phyloP scores from a whole-genome alignment of 2,888 invertebrate species.

The Actias luna region DNA sequence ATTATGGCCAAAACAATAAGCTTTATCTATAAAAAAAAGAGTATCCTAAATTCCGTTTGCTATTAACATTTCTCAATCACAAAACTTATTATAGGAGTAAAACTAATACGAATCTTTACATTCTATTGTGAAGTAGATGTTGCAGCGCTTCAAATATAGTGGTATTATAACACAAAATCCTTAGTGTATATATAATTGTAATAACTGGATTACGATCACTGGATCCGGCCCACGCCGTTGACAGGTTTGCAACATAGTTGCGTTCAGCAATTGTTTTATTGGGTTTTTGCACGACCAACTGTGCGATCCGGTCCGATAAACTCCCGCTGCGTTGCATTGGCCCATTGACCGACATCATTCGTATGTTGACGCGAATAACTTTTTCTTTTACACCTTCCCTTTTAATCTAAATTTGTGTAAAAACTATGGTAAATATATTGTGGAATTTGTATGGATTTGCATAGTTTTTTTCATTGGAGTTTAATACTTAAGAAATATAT shows the following conservation, averaged over 20 bases:
- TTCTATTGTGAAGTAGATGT: background rate
- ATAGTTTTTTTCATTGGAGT: background rate
- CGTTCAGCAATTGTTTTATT: conserved; percentile 54
- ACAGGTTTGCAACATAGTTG: conserved; percentile 70
- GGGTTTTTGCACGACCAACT: conserved; percentile 49
- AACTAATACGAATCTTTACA: no score
- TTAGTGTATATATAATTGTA: background rate
- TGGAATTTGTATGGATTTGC: background rate
- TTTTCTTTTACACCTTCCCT: background rate
- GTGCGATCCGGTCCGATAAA: conserved; percentile 43
- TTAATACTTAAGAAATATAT: no score
- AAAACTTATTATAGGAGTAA: no score
- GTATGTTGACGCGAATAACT: background rate
- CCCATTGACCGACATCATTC: conserved; percentile 43
- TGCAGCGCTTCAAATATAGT: background rate
- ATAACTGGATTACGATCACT: conserved; percentile 11
- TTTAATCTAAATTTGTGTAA: background rate
- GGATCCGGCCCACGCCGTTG: conserved; percentile 45
- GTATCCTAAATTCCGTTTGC: no score
- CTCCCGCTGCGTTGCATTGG: conserved; percentile 44
- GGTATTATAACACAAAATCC: conserved; percentile 8
- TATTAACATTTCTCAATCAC: no score
- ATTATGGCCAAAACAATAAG: no score
- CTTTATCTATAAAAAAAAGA: no score
- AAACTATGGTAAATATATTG: background rate